Percentiles rank a stretch among this genome's conserved stretches.
These are phyloP conservation scores for Chrysopilus asiliformis DNA, from an alignment of 2,888 invertebrate genomes.

Conservation along the genomic window DNA sequence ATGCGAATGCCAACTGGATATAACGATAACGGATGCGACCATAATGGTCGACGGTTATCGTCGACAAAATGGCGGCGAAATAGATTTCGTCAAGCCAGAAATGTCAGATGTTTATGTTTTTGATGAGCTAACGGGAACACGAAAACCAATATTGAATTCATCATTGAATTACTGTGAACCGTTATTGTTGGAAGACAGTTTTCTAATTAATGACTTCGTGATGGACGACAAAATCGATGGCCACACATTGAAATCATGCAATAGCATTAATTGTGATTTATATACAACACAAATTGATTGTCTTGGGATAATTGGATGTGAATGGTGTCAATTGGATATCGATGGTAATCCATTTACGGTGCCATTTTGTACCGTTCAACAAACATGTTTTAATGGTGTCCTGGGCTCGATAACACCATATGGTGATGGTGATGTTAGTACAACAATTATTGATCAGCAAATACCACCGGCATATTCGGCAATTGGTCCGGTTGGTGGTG, in stretches of 20 bases:
- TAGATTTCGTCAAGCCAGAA: too few relatives aligned
- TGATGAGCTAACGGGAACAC: too few relatives aligned
- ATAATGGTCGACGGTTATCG: not conserved
- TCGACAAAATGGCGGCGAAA: not conserved
- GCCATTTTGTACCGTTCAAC: conserved; percentile 70
- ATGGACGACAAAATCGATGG: too few relatives aligned
- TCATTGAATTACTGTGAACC: conserved; percentile 28
- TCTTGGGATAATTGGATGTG: conserved; percentile 67
- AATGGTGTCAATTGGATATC: conserved; percentile 76
- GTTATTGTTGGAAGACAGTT: conserved; percentile 20
- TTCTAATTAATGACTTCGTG: conserved; percentile 36
- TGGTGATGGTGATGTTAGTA: conserved; percentile 29
- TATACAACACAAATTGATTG: conserved; percentile 51
- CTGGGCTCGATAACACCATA: conserved; percentile 73
- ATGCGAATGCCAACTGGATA: conserved; percentile 63
- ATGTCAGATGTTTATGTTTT: too few relatives aligned
- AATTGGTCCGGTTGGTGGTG: conserved; percentile 77
- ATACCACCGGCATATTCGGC: conserved; percentile 48
- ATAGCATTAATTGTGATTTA: conserved; percentile 53
- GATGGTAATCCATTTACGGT: conserved; percentile 55
- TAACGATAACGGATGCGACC: conserved; percentile 14
- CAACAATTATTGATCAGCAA: conserved; percentile 30
- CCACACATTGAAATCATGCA: conserved; percentile 54
- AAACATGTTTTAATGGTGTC: conserved; percentile 75
- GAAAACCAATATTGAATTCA: too few relatives aligned